Evolutionary conservation across 2,888 invertebrate species (phyloP).

Genomic region (Sycophila texana): DNA sequence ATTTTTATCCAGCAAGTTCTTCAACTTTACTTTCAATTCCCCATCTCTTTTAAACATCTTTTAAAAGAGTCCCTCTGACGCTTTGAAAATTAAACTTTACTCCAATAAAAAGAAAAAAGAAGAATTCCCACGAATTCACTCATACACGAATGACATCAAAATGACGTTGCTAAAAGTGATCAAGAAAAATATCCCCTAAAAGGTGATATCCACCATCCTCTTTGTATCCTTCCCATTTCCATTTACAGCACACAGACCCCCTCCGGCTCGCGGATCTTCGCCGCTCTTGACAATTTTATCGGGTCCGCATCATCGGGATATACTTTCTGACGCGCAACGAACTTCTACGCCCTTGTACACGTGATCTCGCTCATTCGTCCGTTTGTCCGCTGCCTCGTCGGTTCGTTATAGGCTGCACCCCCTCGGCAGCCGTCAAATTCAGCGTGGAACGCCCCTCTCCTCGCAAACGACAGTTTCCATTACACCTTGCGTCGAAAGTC

Average conservation of each 20-base stretch:
- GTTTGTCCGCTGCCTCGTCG: slow-evolving; percentile 35
- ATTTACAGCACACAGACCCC: no score
- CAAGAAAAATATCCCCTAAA: no score
- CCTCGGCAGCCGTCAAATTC: background rate
- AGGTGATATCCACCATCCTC: background rate
- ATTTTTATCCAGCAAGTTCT: slow-evolving; percentile 2
- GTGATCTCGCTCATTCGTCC: slow-evolving; percentile 2
- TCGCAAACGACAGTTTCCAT: slow-evolving; percentile 19
- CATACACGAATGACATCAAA: no score
- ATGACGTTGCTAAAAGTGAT: no score
- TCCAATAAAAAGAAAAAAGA: no score
- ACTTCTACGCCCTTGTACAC: slow-evolving; percentile 1
- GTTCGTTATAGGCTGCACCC: slow-evolving; percentile 40
- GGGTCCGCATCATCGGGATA: slow-evolving; percentile 4
- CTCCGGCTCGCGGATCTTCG: background rate
- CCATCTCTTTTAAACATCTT: background rate
- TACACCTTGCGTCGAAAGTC: slow-evolving; percentile 18
- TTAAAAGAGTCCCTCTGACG: no score
- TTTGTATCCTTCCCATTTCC: no score
- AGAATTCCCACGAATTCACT: no score
- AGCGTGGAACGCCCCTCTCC: background rate
- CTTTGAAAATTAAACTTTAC: no score
- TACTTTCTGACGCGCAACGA: background rate
- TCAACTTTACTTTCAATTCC: slow-evolving; percentile 9
- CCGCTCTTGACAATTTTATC: slow-evolving; percentile 13